Evolutionary conservation across 2,113 vertebrate genomes (phyloP).

Genomic region (Myrmecophaga tridactyla): DNA sequence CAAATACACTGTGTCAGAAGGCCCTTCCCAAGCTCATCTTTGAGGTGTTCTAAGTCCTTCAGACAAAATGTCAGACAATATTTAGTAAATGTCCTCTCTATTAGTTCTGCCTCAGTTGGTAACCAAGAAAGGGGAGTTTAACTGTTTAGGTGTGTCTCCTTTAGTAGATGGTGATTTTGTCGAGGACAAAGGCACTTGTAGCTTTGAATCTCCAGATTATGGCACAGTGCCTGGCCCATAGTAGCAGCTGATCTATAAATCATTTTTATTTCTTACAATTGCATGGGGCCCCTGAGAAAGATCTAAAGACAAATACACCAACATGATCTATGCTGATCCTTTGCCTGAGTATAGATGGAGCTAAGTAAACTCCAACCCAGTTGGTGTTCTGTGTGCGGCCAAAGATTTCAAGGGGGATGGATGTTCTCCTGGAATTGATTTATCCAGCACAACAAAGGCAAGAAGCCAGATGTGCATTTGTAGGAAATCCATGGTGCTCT

Average conservation of each 20-base stretch:
- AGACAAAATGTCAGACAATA: background rate
- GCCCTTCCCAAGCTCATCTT: background rate
- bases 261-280: background rate
- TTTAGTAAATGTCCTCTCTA: background rate
- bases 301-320: background rate
- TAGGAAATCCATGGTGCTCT: conserved; percentile 57
- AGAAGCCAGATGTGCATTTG: conserved; percentile 51
- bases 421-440: conserved; percentile 56
- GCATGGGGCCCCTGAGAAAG: background rate
- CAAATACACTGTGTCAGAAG: background rate
- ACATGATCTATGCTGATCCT: background rate
- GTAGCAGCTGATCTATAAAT: background rate
- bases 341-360: background rate
- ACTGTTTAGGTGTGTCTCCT: background rate
- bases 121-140: background rate
- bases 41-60: background rate
- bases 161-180: background rate
- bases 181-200: background rate
- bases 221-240: background rate
- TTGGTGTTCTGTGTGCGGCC: conserved; percentile 18
- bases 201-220: background rate
- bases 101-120: background rate
- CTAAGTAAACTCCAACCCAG: background rate
- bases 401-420: conserved; percentile 38
- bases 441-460: conserved; percentile 56